These are phyloP conservation scores for Scaptomyza pallida DNA, from an alignment of 1,140 invertebrate species.

Conservation along the genomic window DNA sequence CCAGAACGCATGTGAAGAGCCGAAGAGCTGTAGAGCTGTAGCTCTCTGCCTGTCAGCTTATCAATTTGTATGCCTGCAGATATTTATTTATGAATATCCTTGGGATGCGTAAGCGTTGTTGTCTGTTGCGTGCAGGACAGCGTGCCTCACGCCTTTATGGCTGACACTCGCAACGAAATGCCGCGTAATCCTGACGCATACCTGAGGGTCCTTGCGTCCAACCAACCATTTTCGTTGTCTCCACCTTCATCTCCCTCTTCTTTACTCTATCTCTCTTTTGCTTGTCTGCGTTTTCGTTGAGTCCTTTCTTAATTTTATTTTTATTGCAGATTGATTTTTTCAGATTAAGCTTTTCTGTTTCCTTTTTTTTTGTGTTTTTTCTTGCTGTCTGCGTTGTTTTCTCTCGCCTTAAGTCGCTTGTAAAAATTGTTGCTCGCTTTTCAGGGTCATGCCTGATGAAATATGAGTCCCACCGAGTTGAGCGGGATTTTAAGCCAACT, in stretches of 20 bases:
- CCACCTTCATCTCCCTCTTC: too few relatives aligned
- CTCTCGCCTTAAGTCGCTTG: constrained; percentile 12
- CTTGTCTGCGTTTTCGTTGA: constrained; percentile 49
- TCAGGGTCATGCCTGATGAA: constrained; percentile 31
- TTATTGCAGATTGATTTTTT: constrained; percentile 82
- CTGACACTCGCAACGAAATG: constrained; percentile 50
- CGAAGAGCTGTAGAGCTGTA: constrained; percentile 12
- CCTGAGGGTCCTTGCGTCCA: constrained; percentile 51
- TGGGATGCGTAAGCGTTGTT: constrained; percentile 47
- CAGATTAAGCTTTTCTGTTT: constrained; percentile 53
- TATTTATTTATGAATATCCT: constrained; percentile 83
- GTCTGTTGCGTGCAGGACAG: constrained; percentile 22
- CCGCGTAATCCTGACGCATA: constrained; percentile 77
- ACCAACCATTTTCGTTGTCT: constrained; percentile 41
- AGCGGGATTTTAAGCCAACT: constrained; percentile 31
- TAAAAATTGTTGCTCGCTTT: constrained; percentile 49
- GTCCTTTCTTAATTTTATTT: constrained; percentile 77
- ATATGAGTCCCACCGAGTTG: constrained; percentile 32
- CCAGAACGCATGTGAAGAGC: constrained; percentile 7
- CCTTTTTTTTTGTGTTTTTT: constrained; percentile 54
- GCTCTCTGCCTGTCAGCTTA: constrained; percentile 62
- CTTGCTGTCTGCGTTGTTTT: constrained; percentile 19
- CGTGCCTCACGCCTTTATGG: constrained; percentile 50
- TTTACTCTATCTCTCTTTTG: background rate
- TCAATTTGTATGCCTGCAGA: constrained; percentile 81